Evolutionary conservation across 2,113 vertebrate genomes (phyloP), one percentile per base, ranked within the genome.

Genomic region (Beaufortia kweichowensis): DNA sequence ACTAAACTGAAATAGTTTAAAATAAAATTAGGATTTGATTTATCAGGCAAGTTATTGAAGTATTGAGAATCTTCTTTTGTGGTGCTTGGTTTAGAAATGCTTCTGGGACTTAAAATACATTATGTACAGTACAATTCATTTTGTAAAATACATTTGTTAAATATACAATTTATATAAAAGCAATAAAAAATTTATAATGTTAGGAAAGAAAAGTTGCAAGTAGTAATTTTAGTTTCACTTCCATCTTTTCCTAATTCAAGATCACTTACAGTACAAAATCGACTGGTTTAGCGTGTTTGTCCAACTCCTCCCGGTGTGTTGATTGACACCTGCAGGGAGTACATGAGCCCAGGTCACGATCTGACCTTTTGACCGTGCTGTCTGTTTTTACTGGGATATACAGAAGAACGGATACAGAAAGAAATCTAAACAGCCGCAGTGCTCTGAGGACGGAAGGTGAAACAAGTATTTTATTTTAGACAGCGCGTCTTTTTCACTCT

Each of bases 301-400:
- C 28, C 28, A 35, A 26, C 12, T 53, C 31, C 50, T 77, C 81
- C 61, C n/a, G 9, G 74, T 79, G 83, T 77, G 6, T 53, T 83
- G 86, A 82, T 87, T 85, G 87, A 85, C 85, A 89, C 85, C 85
- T 89, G 85, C 81, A 85, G 81, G 82, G 69, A 53, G 71, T 55
- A 69, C 59, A 81, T 81, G 83, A 85, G 75, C 82, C 70, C 46
- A 62, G 83, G 74, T 57, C 85, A 82, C 75, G 68, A 81, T 82
- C 81, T 84, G 88, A 90, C 88, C 91, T 88, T 80, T 33, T 90
- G 90, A 92, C 89, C 88, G 28, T 64, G 80, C 81, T 85, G 85
- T 87, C 83, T 88, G 84, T 89, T 87, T 87, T 84, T 85, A 82
- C 85, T 86, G 76, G 77, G 84, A 82, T 82, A 68, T 84, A 67